Percentiles rank a stretch among this genome's conserved stretches.
These are phyloP conservation scores for Cremastinae sp. DNA, from an alignment of 2,888 invertebrate species.

Conservation along the genomic window DNA sequence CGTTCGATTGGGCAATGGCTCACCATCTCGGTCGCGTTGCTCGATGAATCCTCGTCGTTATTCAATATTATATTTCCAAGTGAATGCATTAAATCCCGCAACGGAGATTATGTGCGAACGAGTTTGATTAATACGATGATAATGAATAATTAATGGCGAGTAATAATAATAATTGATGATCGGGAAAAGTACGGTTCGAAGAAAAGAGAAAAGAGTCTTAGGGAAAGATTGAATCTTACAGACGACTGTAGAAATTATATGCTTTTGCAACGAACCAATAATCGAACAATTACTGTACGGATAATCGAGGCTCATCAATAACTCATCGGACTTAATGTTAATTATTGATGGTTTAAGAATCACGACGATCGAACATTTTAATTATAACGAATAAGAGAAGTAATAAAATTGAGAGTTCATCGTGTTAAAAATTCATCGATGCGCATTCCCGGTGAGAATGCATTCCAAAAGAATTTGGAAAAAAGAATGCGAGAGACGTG, in stretches of 20 bases:
- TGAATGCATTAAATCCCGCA: slow-evolving; percentile 29
- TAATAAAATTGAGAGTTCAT: no score
- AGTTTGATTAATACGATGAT: slow-evolving; percentile 43
- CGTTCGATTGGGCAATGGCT: slow-evolving; percentile 54
- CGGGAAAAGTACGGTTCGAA: background rate
- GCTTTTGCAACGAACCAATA: background rate
- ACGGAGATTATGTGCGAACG: slow-evolving; percentile 17
- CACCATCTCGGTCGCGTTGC: slow-evolving; percentile 48
- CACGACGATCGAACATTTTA: background rate
- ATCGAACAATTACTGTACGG: background rate
- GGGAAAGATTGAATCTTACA: background rate
- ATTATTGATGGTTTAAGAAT: background rate
- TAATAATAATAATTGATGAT: slow-evolving; percentile 27
- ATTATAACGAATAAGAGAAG: no score
- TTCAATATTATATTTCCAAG: slow-evolving; percentile 38
- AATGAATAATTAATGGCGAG: slow-evolving; percentile 37
- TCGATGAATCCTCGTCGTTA: slow-evolving; percentile 30
- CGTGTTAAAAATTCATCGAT: no score
- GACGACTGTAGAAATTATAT: slow-evolving; percentile 3
- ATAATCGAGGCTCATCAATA: slow-evolving; percentile 13
- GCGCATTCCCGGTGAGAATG: slow-evolving; percentile 16
- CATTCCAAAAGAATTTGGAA: slow-evolving; percentile 30
- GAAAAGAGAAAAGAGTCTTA: background rate
- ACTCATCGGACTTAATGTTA: background rate
- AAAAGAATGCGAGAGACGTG: slow-evolving; percentile 42